Conservation (phyloP, 2,113 vertebrate species). For the Gavia stellata region DNA sequence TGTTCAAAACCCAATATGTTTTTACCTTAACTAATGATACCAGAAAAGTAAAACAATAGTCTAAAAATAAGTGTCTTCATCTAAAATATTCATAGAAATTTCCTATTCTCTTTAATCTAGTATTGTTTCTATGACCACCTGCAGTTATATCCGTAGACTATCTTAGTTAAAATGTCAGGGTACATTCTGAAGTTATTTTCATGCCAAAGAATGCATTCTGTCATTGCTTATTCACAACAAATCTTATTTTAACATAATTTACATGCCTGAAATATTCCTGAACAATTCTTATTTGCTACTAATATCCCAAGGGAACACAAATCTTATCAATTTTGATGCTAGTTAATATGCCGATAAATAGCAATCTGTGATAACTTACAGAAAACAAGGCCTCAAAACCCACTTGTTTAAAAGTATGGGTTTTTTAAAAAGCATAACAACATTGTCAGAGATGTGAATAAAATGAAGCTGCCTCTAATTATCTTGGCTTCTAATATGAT, state of each 20-base stretch:
- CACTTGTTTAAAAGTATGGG: neutral
- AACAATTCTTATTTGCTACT: neutral
- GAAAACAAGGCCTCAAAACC: neutral
- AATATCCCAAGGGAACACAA: neutral
- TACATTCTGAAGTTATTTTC: conserved; percentile 9
- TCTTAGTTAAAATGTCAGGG: neutral
- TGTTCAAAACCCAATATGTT: neutral
- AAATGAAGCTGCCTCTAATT: neutral
- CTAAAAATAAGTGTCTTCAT: neutral
- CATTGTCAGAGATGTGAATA: neutral
- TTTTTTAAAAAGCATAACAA: neutral
- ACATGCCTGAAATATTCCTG: neutral
- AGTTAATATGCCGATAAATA: neutral
- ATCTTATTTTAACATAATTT: neutral
- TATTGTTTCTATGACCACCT: conserved; percentile 27
- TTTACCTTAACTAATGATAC: neutral
- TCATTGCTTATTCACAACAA: neutral
- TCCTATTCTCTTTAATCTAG: neutral
- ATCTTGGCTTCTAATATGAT: neutral
- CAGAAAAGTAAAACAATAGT: neutral
- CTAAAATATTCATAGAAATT: neutral
- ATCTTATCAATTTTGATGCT: neutral
- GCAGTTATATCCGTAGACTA: neutral
- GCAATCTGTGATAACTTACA: neutral
- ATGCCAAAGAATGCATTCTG: neutral